phyloP scores from a whole-genome alignment of 1,140 invertebrate species.

The Aphaenogaster ashmeadi region DNA sequence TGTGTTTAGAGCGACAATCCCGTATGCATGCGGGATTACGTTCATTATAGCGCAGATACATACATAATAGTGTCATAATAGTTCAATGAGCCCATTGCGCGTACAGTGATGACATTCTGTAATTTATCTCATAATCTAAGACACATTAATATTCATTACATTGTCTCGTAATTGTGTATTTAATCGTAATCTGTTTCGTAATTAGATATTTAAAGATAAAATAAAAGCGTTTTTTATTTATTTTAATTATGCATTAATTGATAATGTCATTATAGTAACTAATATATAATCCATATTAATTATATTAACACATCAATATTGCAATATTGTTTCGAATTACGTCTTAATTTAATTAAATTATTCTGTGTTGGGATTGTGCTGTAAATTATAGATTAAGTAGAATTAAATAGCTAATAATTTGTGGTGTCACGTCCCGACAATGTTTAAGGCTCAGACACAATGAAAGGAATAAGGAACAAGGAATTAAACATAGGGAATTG shows the following conservation, averaged over 20 bases:
- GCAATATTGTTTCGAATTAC: background rate
- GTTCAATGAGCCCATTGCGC: background rate
- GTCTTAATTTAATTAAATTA: background rate
- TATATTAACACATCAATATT: background rate
- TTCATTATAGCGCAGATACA: background rate
- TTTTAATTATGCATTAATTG: conserved; percentile 25
- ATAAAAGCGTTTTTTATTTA: background rate
- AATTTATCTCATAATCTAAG: conserved; percentile 2
- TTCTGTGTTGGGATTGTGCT: background rate
- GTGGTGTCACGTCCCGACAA: background rate
- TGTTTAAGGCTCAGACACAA: too few relatives aligned
- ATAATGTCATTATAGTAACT: background rate
- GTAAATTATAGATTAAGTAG: background rate
- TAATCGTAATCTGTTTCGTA: background rate
- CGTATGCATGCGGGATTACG: conserved; percentile 45
- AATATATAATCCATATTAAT: background rate
- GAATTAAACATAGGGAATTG: too few relatives aligned
- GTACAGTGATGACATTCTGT: background rate
- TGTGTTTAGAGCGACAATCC: conserved; percentile 15
- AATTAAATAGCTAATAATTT: conserved; percentile 7
- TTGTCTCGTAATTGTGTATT: background rate
- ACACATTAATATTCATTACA: background rate
- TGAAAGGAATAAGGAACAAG: too few relatives aligned
- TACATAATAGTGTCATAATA: conserved; percentile 44
- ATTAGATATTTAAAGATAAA: background rate